A percentile compares a stretch with the other conserved stretches of the same genome.
Evolutionary conservation across 1,140 invertebrate species (phyloP).

Genomic region (Ostrea denselamellosa): DNA sequence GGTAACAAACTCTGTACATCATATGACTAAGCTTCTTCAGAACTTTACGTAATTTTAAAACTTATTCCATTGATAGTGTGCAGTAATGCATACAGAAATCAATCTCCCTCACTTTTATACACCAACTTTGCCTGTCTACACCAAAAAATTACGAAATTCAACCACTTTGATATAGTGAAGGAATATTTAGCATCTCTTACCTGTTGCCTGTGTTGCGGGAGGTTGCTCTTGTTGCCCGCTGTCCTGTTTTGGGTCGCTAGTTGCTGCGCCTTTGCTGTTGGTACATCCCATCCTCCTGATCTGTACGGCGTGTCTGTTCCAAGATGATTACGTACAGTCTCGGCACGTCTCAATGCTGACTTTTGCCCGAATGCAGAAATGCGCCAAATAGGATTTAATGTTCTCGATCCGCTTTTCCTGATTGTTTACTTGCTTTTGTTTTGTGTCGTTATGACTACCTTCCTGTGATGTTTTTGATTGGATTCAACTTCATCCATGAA

Average conservation of each 20-base stretch:
- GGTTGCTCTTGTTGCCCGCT: conserved; percentile 22
- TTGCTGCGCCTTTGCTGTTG: conserved; percentile 18
- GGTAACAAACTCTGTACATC: not conserved
- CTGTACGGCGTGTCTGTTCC: not conserved
- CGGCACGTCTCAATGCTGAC: not conserved
- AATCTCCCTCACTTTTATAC: not conserved
- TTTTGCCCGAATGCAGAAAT: conserved; percentile 39
- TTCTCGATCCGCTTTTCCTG: conserved; percentile 27
- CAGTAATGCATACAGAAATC: not conserved
- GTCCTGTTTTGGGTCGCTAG: not conserved
- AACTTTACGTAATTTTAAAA: not conserved
- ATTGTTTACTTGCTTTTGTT: conserved; percentile 33
- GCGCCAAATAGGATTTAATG: conserved; percentile 39
- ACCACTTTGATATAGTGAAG: too few relatives aligned
- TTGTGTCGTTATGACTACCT: conserved; percentile 36
- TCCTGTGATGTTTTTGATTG: conserved; percentile 37
- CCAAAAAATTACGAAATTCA: not conserved
- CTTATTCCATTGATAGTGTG: not conserved
- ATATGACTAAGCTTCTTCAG: not conserved
- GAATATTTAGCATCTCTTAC: not conserved
- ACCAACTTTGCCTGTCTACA: not conserved
- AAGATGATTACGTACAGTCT: conserved; percentile 26
- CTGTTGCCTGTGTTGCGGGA: conserved; percentile 8
- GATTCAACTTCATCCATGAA: conserved; percentile 34
- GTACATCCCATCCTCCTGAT: not conserved